Percentiles rank a stretch among this genome's conserved stretches.
Conservation (phyloP, 35 echinoderm and acorn worm genomes). For the Diadema setosum region DNA sequence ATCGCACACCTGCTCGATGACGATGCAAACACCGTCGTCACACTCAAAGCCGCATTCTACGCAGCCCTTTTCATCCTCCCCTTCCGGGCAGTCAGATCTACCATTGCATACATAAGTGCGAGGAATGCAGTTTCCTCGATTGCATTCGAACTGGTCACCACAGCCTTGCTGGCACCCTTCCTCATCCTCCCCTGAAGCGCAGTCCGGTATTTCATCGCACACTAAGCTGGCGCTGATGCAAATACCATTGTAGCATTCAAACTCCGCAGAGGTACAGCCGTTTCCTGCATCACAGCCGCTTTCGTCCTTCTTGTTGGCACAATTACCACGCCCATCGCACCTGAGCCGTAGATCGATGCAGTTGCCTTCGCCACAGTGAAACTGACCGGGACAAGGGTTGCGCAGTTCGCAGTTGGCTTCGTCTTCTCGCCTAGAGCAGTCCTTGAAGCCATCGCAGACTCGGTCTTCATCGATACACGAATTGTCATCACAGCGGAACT, state of each 20-base stretch:
- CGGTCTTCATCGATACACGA: background rate
- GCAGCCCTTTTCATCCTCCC: constrained; percentile 27
- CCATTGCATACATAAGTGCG: constrained; percentile 2
- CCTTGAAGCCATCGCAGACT: constrained; percentile 31
- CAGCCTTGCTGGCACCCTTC: background rate
- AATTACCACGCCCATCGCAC: constrained; percentile 28
- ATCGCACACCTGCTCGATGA: background rate
- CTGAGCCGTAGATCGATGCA: background rate
- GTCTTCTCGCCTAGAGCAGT: constrained; percentile 35
- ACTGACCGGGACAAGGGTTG: background rate
- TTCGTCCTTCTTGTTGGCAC: background rate
- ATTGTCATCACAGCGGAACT: background rate
- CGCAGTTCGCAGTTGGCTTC: background rate
- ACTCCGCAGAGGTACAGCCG: background rate
- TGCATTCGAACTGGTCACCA: background rate
- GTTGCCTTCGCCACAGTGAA: background rate
- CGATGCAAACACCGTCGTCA: constrained; percentile 33
- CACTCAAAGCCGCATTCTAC: constrained; percentile 20
- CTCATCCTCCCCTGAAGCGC: constrained; percentile 7
- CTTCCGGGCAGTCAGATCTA: background rate
- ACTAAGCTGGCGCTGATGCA: background rate
- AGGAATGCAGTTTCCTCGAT: background rate
- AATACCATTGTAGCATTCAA: background rate
- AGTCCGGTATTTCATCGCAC: constrained; percentile 28
- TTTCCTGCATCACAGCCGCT: background rate